phyloP scores from a whole-genome alignment of 2,888 invertebrate genomes.

The Mechanitis mazaeus region DNA sequence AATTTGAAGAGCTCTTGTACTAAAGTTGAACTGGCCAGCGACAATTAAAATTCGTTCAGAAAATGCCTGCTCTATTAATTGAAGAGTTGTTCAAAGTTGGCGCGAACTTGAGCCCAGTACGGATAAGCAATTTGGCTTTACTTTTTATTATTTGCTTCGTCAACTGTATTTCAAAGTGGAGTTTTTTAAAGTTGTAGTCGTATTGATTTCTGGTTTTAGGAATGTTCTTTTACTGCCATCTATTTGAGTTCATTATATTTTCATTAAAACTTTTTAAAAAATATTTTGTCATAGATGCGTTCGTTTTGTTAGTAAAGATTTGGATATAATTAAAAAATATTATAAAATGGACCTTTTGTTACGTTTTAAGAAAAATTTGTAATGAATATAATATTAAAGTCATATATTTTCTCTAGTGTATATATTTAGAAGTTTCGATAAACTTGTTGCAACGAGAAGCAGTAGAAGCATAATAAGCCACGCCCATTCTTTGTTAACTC shows the following conservation, averaged over 20 bases:
- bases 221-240: not conserved
- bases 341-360: too few relatives aligned
- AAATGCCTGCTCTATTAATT: slow-evolving; percentile 39
- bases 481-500: not conserved
- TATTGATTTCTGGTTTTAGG: slow-evolving; percentile 1
- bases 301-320: too few relatives aligned
- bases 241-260: too few relatives aligned
- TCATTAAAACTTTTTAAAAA: too few relatives aligned
- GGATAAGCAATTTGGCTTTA: slow-evolving; percentile 21
- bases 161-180: slow-evolving; percentile 11
- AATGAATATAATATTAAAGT: not conserved
- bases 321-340: too few relatives aligned
- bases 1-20: slow-evolving; percentile 7
- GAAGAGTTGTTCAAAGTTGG: slow-evolving; percentile 36
- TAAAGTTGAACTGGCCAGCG: slow-evolving; percentile 10
- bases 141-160: slow-evolving; percentile 9
- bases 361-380: not conserved
- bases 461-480: not conserved
- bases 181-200: not conserved
- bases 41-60: slow-evolving; percentile 36
- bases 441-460: not conserved
- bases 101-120: slow-evolving; percentile 18
- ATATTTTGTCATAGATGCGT: too few relatives aligned
- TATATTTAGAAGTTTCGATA: not conserved
- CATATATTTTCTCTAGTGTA: not conserved